Percentiles rank a stretch among this genome's conserved stretches.
phyloP scores from a whole-genome alignment of 1,140 invertebrate genomes.

The Penaeus chinensis region DNA sequence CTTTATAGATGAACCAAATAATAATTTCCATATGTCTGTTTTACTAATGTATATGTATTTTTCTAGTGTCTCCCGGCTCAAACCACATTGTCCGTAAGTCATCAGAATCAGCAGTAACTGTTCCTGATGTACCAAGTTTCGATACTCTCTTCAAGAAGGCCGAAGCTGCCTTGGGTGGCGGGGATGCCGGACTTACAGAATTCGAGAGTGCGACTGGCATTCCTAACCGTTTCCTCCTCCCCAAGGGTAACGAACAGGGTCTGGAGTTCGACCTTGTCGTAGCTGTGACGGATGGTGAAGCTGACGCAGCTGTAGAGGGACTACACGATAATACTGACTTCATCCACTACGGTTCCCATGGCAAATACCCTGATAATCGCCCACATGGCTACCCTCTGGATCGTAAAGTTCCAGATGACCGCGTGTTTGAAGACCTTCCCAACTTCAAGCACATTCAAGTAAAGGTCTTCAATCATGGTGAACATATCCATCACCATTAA shows the following conservation, averaged over 20 bases:
- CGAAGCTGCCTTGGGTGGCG: conserved; percentile 20
- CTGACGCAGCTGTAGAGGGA: conserved; percentile 8
- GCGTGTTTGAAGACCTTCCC: neutral
- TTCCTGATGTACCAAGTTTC: conserved; percentile 46
- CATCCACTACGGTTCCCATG: conserved; percentile 21
- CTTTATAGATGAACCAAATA: too few species aligned
- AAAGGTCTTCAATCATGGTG: conserved; percentile 17
- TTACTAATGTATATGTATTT: too few species aligned
- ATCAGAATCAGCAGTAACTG: conserved; percentile 24
- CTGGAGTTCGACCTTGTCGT: conserved; percentile 27
- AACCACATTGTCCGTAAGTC: conserved; percentile 29
- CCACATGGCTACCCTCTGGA: conserved; percentile 38
- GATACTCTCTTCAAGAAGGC: conserved; percentile 20
- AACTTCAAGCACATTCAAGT: conserved; percentile 26
- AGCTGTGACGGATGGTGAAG: conserved; percentile 21
- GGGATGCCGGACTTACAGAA: conserved; percentile 1
- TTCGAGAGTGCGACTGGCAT: conserved; percentile 35
- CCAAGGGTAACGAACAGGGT: conserved; percentile 37
- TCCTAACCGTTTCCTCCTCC: conserved; percentile 42
- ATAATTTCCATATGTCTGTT: too few species aligned
- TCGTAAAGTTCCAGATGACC: conserved; percentile 27
- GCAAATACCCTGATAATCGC: conserved; percentile 24
- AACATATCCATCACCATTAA: conserved; percentile 8
- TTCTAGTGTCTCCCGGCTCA: conserved; percentile 11
- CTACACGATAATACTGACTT: neutral